A percentile compares a stretch with the other conserved stretches of the same genome.
Evolutionary conservation across 2,888 invertebrate species (phyloP).

Genomic region (Creontiades dilutus): DNA sequence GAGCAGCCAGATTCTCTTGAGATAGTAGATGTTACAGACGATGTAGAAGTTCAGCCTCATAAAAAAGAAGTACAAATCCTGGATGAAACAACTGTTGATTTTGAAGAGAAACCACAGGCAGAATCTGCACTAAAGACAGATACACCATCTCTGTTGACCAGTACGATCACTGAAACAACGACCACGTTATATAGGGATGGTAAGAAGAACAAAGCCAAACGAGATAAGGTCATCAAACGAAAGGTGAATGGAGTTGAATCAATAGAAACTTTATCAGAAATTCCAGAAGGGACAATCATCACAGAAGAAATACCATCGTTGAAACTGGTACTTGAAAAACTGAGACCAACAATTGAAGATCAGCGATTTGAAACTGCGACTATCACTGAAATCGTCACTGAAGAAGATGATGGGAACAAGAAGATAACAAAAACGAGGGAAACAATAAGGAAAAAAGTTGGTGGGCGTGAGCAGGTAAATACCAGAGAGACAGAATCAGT

Average conservation of each 20-base stretch:
- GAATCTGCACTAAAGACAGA: background rate
- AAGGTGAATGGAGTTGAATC: conserved; percentile 71
- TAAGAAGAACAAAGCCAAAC: conserved; percentile 79
- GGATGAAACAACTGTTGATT: background rate
- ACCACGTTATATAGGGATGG: conserved; percentile 77
- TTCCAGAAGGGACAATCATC: conserved; percentile 75
- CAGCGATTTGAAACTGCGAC: conserved; percentile 79
- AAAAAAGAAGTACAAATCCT: background rate
- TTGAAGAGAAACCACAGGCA: background rate
- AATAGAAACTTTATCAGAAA: conserved; percentile 73
- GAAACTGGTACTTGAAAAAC: conserved; percentile 77
- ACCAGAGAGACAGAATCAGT: background rate
- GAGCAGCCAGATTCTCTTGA: background rate
- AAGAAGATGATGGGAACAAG: conserved; percentile 71
- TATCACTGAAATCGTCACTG: conserved; percentile 77
- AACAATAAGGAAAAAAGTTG: conserved; percentile 47
- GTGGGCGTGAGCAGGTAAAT: conserved; percentile 72
- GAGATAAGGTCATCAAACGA: conserved; percentile 77
- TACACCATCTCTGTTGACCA: background rate
- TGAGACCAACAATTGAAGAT: conserved; percentile 76
- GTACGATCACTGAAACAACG: conserved; percentile 75
- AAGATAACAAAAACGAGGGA: conserved; percentile 49
- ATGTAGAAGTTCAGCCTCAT: background rate
- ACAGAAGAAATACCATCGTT: conserved; percentile 74
- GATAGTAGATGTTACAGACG: conserved; percentile 10